Evolutionary conservation across 2,888 invertebrate species (phyloP), one percentile per base, ranked within the genome.

Genomic region (Athalia rosae): DNA sequence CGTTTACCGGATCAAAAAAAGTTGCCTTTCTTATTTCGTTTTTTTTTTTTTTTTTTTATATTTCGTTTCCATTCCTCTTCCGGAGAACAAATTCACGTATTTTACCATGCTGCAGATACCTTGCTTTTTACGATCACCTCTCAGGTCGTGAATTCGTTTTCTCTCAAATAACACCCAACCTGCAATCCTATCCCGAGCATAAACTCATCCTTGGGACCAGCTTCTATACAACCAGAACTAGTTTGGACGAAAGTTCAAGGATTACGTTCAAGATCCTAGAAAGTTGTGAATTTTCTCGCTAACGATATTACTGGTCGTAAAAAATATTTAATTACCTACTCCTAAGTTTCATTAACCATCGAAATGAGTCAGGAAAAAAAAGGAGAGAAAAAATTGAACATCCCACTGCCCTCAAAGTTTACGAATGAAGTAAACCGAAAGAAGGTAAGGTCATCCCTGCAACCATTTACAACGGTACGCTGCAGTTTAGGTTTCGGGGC

Each of bases 381-480:
- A 43, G 47, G 47, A 9, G 13, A 15, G 58, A 13, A 53, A 9
- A 58, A 8, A 6, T 8, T 7, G 28, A 67, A 67, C 11, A 53
- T 4, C n/a, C 50, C 6, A 67, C 53, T 53, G 11, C n/a, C 48
- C n/a, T 9, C 9, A 28, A 67, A 11, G 28, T 67, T 67, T 67
- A 28, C 8, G 50, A 67, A 53, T 41, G 15, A 28, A 50, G 11
- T 28, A 67, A 48, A 53, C 11, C 64, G 53, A 48, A 11, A n/a
- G 67, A 67, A 41, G 67, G 50, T 45, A 58, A 45, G 45, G 58
- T 71, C 58, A 71, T 71, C 45, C 71, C n/a, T n/a, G n/a, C n/a
- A 5, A n/a, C n/a, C n/a, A n/a, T n/a, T n/a, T n/a, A n/a, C n/a
- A n/a, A 8, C 45, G 43, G 43, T 41, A 45, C n/a, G 43, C 5